A percentile compares a stretch with the other conserved stretches of the same genome.
Evolutionary conservation across 2,113 vertebrate species (phyloP).

Genomic region (Oxyruncus cristatus): DNA sequence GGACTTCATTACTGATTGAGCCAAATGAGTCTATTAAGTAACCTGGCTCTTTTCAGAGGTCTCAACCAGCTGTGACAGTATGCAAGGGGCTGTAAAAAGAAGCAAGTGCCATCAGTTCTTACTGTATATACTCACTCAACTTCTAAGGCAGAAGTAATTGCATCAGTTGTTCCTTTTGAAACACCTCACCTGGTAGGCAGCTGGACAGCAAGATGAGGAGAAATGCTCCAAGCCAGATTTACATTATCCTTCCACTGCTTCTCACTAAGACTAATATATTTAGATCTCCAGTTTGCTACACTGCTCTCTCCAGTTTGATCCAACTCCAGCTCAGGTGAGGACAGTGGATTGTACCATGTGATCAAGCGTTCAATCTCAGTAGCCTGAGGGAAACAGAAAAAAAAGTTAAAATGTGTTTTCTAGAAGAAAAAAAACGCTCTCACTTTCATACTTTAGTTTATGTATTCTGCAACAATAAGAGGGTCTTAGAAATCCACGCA

Average conservation of each 20-base stretch:
- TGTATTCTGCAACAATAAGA: not conserved
- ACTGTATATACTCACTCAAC: not conserved
- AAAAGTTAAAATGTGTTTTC: not conserved
- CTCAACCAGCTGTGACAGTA: not conserved
- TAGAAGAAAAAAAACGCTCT: not conserved
- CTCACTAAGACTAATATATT: conserved; percentile 91
- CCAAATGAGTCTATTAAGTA: not conserved
- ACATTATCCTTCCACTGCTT: conserved; percentile 98
- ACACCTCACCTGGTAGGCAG: conserved; percentile 85
- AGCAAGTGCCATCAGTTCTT: not conserved
- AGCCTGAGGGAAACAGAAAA: conserved; percentile 74
- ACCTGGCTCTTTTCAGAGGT: not conserved
- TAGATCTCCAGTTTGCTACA: conserved; percentile 95
- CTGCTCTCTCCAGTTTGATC: conserved; percentile 94
- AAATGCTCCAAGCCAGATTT: conserved; percentile 95
- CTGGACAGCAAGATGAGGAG: conserved; percentile 91
- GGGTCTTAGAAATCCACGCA: not conserved
- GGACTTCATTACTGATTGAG: not conserved
- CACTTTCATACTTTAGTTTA: not conserved
- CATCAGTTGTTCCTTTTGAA: not conserved
- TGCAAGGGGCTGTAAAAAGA: not conserved
- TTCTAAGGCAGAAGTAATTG: not conserved
- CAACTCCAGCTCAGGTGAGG: conserved; percentile 88
- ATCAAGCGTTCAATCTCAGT: conserved; percentile 94
- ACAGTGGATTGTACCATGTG: conserved; percentile 95